A percentile compares a stretch with the other conserved stretches of the same genome.
These are phyloP conservation scores for Pseudochirops corinnae DNA, from an alignment of 2,797 vertebrate species.

Conservation along the genomic window DNA sequence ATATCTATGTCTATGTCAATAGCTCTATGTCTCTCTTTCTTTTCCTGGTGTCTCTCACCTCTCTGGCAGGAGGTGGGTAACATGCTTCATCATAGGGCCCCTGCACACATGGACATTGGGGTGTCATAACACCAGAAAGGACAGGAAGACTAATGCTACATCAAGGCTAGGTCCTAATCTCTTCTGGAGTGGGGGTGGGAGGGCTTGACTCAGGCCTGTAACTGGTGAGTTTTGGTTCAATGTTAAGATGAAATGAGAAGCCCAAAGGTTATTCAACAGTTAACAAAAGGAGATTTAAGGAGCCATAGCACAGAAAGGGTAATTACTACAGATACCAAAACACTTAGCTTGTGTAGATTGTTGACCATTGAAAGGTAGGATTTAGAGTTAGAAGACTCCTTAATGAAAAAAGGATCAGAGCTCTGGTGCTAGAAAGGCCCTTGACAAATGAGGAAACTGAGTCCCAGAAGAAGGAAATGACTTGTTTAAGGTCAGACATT, in stretches of 20 bases:
- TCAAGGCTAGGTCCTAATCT: not conserved
- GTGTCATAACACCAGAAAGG: not conserved
- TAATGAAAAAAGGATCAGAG: not conserved
- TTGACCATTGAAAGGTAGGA: not conserved
- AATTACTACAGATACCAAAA: not conserved
- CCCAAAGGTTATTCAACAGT: not conserved
- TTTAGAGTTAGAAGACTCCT: not conserved
- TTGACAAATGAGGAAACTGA: not conserved
- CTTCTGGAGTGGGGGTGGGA: not conserved
- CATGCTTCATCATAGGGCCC: no score
- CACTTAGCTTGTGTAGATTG: not conserved
- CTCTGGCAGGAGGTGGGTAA: no score
- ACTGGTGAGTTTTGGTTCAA: not conserved
- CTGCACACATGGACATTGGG: no score
- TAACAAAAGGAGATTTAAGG: not conserved
- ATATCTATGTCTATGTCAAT: no score
- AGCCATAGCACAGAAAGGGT: not conserved
- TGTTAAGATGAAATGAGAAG: not conserved
- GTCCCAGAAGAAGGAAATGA: not conserved
- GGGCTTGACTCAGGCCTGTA: not conserved
- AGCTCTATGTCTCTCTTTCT: no score
- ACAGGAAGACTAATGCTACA: not conserved
- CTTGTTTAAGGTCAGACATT: not conserved
- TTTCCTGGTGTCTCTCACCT: no score
- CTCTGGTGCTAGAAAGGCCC: not conserved